phyloP scores from a whole-genome alignment of 2,888 invertebrate species.

The Epirrhoe alternata region DNA sequence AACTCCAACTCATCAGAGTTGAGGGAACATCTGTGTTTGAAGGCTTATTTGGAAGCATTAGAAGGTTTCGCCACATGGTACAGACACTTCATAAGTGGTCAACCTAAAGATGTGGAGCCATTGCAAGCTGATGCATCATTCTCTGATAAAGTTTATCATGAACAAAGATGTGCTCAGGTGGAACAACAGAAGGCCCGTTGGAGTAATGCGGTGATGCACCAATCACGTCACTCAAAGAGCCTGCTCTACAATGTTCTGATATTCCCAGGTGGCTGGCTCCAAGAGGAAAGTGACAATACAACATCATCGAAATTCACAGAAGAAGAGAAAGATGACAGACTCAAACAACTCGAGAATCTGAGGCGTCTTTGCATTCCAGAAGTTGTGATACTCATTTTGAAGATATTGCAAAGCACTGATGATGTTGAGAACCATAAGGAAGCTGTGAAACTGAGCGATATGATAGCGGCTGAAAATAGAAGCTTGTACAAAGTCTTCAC shows the following conservation, averaged over 20 bases:
- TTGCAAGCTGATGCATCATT: slow-evolving; percentile 88
- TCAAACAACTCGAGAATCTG: slow-evolving; percentile 89
- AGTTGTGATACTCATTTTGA: slow-evolving; percentile 90
- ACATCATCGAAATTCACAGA: slow-evolving; percentile 76
- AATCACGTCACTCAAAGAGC: slow-evolving; percentile 90
- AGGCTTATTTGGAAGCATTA: slow-evolving; percentile 93
- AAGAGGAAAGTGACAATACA: slow-evolving; percentile 86
- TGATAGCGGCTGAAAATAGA: slow-evolving; percentile 91
- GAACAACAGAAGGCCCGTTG: slow-evolving; percentile 91
- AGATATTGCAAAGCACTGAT: slow-evolving; percentile 90
- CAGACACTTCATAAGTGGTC: slow-evolving; percentile 91
- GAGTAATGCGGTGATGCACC: slow-evolving; percentile 88
- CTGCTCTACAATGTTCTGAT: slow-evolving; percentile 93
- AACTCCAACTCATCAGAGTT: slow-evolving; percentile 78
- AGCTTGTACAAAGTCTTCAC: slow-evolving; percentile 92
- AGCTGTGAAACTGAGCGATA: slow-evolving; percentile 89
- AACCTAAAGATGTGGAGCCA: slow-evolving; percentile 89
- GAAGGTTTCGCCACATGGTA: slow-evolving; percentile 97
- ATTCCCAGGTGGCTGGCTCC: slow-evolving; percentile 96
- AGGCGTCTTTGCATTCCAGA: slow-evolving; percentile 94
- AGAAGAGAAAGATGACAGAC: slow-evolving; percentile 81
- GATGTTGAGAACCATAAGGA: slow-evolving; percentile 90
- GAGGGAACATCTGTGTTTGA: slow-evolving; percentile 94
- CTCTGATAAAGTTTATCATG: slow-evolving; percentile 94
- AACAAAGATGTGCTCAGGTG: slow-evolving; percentile 92